phyloP scores from a whole-genome alignment of 2,797 vertebrate genomes.

The Hyperoplus immaculatus region DNA sequence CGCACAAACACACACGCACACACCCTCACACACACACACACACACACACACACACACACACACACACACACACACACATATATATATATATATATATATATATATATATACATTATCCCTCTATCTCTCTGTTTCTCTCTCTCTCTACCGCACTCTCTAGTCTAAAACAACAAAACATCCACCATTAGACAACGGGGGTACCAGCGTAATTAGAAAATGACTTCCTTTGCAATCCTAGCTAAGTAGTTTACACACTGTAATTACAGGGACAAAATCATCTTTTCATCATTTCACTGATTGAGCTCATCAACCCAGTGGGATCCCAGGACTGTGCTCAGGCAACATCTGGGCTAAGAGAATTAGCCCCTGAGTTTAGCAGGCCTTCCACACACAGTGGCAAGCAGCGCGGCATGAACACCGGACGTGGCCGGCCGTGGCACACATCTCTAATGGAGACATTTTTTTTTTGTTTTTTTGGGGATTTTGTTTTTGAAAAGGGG shows the following conservation, averaged over 20 bases:
- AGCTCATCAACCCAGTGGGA: slow-evolving; percentile 99
- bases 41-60: slow-evolving; percentile 18
- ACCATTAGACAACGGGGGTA: slow-evolving; percentile 99
- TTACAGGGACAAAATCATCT: slow-evolving; percentile 99
- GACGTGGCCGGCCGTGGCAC: slow-evolving; percentile 57
- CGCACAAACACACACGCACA: slow-evolving; percentile 13
- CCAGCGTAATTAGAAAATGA: slow-evolving; percentile 99
- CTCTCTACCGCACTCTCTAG: slow-evolving; percentile 67
- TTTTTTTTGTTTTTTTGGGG: not conserved
- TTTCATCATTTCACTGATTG: slow-evolving; percentile 99
- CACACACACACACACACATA: slow-evolving; percentile 12
- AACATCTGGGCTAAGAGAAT: slow-evolving; percentile 99
- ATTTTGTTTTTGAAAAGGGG: slow-evolving; percentile 6
- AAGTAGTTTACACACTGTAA: slow-evolving; percentile 99
- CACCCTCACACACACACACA: slow-evolving; percentile 11
- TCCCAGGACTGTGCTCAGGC: slow-evolving; percentile 99
- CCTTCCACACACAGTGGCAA: slow-evolving; percentile 71
- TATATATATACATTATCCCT: slow-evolving; percentile 16
- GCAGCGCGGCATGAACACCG: slow-evolving; percentile 56
- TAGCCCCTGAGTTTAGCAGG: slow-evolving; percentile 97
- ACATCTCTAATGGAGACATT: slow-evolving; percentile 35
- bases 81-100: slow-evolving; percentile 9
- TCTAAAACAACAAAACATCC: slow-evolving; percentile 99
- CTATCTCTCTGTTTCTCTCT: slow-evolving; percentile 28
- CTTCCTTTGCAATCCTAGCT: slow-evolving; percentile 99